phyloP scores from a whole-genome alignment of 2,888 invertebrate species.

The Lydus trimaculatus region DNA sequence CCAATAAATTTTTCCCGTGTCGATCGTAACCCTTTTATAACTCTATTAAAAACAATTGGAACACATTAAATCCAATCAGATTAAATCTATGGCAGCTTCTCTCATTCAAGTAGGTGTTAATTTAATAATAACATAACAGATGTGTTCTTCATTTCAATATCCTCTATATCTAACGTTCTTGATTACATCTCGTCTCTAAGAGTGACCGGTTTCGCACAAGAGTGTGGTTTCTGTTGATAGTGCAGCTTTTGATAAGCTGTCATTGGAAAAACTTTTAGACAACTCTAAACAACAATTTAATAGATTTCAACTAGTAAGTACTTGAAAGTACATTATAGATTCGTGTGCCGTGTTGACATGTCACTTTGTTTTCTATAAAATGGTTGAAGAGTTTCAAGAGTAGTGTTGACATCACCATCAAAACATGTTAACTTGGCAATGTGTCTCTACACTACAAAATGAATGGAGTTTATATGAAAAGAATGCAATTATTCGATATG shows the following conservation, averaged over 20 bases:
- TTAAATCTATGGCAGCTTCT: not conserved
- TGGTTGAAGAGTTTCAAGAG: not conserved
- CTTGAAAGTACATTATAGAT: not conserved
- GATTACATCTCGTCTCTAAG: not conserved
- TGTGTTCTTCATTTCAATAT: not conserved
- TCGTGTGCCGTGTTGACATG: not conserved
- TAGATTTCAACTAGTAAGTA: not conserved
- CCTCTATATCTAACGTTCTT: not conserved
- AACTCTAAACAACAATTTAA: not conserved
- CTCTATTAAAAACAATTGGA: not conserved
- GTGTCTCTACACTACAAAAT: not conserved
- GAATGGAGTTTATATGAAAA: no score
- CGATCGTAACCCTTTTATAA: not conserved
- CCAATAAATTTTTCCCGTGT: not conserved
- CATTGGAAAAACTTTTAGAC: not conserved
- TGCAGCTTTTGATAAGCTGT: not conserved
- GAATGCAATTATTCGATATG: not conserved
- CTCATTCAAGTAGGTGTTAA: constrained; percentile 5
- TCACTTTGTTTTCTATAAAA: not conserved
- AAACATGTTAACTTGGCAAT: not conserved
- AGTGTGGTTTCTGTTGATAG: not conserved
- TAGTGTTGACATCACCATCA: not conserved
- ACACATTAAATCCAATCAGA: not conserved
- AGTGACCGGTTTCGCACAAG: not conserved
- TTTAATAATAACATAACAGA: constrained; percentile 10